phyloP scores from a whole-genome alignment of 2,797 vertebrate genomes.

The Anniella stebbinsi region DNA sequence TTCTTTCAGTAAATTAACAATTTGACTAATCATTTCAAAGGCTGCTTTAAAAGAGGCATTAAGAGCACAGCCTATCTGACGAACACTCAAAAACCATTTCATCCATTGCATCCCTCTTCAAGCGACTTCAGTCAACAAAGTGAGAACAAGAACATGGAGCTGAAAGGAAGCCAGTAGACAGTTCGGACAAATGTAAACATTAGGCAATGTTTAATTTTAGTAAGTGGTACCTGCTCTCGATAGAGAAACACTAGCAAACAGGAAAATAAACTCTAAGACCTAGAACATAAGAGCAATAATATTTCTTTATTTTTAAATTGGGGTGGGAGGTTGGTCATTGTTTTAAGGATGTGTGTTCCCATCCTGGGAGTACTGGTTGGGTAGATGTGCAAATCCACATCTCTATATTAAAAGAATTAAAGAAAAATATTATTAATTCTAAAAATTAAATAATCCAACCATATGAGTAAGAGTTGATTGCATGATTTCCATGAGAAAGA shows the following conservation, averaged over 20 bases:
- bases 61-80: slow-evolving; percentile 30
- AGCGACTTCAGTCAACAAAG: slow-evolving; percentile 51
- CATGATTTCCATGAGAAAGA: neutral
- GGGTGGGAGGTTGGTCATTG: neutral
- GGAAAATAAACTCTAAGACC: slow-evolving; percentile 33
- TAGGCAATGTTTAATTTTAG: slow-evolving; percentile 34
- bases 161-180: slow-evolving; percentile 33
- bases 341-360: neutral
- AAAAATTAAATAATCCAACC: neutral
- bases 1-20: slow-evolving; percentile 30
- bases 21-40: slow-evolving; percentile 32
- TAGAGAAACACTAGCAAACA: slow-evolving; percentile 21
- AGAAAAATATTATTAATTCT: no score
- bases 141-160: slow-evolving; percentile 28
- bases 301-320: neutral
- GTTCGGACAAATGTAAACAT: slow-evolving; percentile 20
- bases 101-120: slow-evolving; percentile 25
- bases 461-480: neutral
- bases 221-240: slow-evolving; percentile 31
- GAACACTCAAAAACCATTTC: neutral
- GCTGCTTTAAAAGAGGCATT: slow-evolving; percentile 43
- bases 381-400: neutral
- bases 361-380: neutral
- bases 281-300: neutral
- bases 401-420: neutral